A percentile compares a stretch with the other conserved stretches of the same genome.
phyloP scores from a whole-genome alignment of 2,888 invertebrate genomes.

The Stictocephala bisonia region DNA sequence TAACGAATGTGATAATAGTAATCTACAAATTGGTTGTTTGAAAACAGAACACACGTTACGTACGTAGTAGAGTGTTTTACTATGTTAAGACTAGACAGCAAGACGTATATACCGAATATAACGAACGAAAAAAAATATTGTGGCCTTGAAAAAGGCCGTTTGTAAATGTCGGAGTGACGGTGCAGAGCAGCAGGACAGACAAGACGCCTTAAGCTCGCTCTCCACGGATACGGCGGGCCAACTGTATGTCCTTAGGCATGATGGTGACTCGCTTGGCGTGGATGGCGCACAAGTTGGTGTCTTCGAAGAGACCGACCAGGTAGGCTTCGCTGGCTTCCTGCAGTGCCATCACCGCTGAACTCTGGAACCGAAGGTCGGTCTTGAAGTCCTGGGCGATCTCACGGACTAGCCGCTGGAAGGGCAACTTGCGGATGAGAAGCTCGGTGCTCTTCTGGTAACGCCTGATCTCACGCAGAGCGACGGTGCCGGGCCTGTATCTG shows the following conservation, averaged over 20 bases:
- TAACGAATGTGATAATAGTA: too few species aligned
- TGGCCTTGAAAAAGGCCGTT: too few species aligned
- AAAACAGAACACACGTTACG: too few species aligned
- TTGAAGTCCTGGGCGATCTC: conserved; percentile 99
- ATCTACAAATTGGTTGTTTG: too few species aligned
- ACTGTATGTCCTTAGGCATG: conserved; percentile 73
- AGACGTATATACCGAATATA: too few species aligned
- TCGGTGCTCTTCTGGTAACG: conserved; percentile 97
- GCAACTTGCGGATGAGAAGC: conserved; percentile 93
- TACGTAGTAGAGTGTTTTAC: too few species aligned
- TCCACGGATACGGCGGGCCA: conserved; percentile 64
- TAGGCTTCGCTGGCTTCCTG: conserved; percentile 71
- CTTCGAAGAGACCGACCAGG: conserved; percentile 77
- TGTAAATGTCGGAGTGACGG: too few species aligned
- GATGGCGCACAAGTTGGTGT: conserved; percentile 82
- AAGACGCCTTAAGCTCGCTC: conserved; percentile 59
- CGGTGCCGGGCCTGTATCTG: conserved; percentile 84
- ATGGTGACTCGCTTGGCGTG: conserved; percentile 78
- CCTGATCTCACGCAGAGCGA: conserved; percentile 96
- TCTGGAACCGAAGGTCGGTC: conserved; percentile 95
- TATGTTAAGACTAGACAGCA: too few species aligned
- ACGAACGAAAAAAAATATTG: too few species aligned
- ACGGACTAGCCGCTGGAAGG: conserved; percentile 95
- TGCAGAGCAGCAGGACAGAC: too few species aligned
- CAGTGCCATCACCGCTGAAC: conserved; percentile 92